Base-by-base conservation (phyloP, 2,888 invertebrate species). In the Troides oblongomaculatus region DNA sequence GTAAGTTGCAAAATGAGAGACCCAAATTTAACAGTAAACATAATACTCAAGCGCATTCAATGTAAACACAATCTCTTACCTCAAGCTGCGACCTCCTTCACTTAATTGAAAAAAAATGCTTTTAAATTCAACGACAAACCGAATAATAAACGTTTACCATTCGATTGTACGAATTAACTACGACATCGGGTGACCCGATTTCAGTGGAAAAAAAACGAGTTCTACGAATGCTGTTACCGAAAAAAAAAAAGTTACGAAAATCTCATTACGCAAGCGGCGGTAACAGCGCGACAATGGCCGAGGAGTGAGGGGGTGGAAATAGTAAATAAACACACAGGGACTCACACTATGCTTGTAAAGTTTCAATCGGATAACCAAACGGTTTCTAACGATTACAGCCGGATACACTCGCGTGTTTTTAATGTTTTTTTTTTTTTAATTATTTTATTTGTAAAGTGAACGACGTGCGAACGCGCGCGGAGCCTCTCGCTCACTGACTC, bases 181-280 rank as follows among this genome's bases (percentile, higher is more conserved):
- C 70, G 30, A 50, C 59, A 36, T 56, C 72, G 68, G 66, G 64
- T 62, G 71, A 70, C 70, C 73, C 70, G 67, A 71, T 62, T 64
- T 25, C 30, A 72, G 46, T 46, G 2, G 14, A 46, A 46, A 46
- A 67, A 57, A 71, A 72, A 70, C 72, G 18, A 67, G 71, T 72
- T 73, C 73, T 71, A 73, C 69, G 71, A 72, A 66, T 72, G 66
- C 62, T 72, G 68, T 72, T 71, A 71, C 72, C 71, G 62, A 73
- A 77, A 77, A 72, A 73, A 72, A 77, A 72, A 73, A 71, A 70
- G 70, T 74, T 74, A 74, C 73, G 74, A 74, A 74, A 73, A 73
- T 70, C 58, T 69, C 70, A 62, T 73, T 75, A 74, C 69, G 71
- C 68, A 72, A 74, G 53, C 4, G 66, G 17, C 57, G 64, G 18